phyloP scores from a whole-genome alignment of 2,888 invertebrate species.

The Galeruca laticollis region DNA sequence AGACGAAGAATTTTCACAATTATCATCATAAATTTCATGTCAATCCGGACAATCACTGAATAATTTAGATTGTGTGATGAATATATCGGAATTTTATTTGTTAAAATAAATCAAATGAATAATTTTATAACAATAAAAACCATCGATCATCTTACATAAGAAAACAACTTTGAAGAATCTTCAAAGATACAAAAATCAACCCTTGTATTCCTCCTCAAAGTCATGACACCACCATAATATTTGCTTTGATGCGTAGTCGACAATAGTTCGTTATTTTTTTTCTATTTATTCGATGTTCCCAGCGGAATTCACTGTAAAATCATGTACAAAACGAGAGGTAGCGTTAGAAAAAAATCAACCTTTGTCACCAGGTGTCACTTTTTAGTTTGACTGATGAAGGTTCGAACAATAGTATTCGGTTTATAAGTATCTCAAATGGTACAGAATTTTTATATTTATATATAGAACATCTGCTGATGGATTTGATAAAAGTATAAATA shows the following conservation, averaged over 20 bases:
- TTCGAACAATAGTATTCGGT: constrained; percentile 15
- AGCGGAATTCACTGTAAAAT: constrained; percentile 10
- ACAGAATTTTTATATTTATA: not conserved
- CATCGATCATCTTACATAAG: constrained; percentile 18
- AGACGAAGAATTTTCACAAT: too few species aligned
- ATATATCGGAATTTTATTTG: too few species aligned
- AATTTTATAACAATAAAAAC: not conserved
- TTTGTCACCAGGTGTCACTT: constrained; percentile 35
- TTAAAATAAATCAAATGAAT: too few species aligned
- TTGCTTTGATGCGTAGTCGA: constrained; percentile 31
- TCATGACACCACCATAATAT: constrained; percentile 30
- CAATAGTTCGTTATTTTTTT: constrained; percentile 41
- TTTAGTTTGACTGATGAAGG: constrained; percentile 30
- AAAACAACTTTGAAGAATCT: constrained; percentile 7
- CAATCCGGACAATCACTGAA: too few species aligned
- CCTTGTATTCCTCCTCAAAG: constrained; percentile 21
- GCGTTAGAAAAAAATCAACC: constrained; percentile 20
- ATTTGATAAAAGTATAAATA: not conserved
- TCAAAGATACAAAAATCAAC: constrained; percentile 27
- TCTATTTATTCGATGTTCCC: constrained; percentile 10
- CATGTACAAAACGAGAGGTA: constrained; percentile 3
- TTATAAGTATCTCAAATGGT: constrained; percentile 24
- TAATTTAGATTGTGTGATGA: too few species aligned
- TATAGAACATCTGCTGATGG: constrained; percentile 17
- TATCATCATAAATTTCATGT: too few species aligned